Evolutionary conservation across 2,888 invertebrate genomes (phyloP).

Genomic region (Dorcus hopei): DNA sequence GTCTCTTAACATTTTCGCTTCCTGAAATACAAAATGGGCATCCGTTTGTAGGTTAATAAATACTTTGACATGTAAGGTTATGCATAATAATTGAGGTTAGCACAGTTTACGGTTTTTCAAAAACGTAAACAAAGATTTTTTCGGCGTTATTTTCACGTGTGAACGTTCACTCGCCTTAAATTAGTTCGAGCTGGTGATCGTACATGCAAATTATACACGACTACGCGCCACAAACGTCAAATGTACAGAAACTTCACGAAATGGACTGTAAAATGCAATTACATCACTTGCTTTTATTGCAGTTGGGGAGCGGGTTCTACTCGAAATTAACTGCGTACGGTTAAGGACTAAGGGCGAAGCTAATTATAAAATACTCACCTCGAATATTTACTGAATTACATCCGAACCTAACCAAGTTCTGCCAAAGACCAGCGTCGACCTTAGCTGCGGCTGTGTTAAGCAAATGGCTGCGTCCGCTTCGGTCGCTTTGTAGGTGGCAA

Average conservation of each 20-base stretch:
- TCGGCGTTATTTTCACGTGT: not conserved
- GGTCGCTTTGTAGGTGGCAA: conserved; percentile 7
- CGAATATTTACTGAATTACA: conserved; percentile 37
- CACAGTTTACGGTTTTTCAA: conserved; percentile 42
- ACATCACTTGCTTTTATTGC: conserved; percentile 33
- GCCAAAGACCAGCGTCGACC: conserved; percentile 46
- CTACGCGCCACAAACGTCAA: conserved; percentile 39
- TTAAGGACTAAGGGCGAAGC: not conserved
- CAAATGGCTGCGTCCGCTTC: conserved; percentile 33
- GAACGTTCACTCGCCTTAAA: not conserved
- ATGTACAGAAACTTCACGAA: conserved; percentile 32
- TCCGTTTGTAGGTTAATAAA: conserved; percentile 38
- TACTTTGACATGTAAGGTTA: conserved; percentile 51
- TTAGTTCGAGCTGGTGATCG: conserved; percentile 5
- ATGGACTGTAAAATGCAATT: conserved; percentile 41
- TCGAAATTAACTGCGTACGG: too few species aligned
- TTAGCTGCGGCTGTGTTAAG: conserved; percentile 30
- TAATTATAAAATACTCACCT: conserved; percentile 35
- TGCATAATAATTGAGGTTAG: conserved; percentile 49
- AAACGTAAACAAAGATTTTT: conserved; percentile 46
- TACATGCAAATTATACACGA: conserved; percentile 22
- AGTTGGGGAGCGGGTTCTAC: too few species aligned
- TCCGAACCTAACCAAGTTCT: conserved; percentile 51
- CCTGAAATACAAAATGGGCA: conserved; percentile 12
- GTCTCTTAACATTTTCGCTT: conserved; percentile 3